Base-by-base conservation (phyloP, 2,797 vertebrate genomes). In the Lateolabrax maculatus region DNA sequence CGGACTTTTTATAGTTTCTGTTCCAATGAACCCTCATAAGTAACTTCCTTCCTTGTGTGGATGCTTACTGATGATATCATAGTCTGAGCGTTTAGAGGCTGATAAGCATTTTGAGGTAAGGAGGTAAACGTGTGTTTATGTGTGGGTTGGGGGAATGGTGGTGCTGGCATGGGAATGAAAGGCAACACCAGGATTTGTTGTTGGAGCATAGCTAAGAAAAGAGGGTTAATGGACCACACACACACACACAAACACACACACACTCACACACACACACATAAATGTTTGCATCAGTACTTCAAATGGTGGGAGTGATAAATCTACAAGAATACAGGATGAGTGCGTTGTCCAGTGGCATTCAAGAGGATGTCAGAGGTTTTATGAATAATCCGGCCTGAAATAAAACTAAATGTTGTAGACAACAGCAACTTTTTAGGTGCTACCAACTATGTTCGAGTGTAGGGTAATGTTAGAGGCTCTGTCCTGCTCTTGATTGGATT, bases 61-160 rank as follows among this genome's bases (percentile, higher is more conserved):
- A 75, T 39, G 65, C 37, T 80, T 15, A 23, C 25, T 29, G 65
- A 73, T 87, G 84, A 90, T 36, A 74, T 90, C 85, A 91, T 55
- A 46, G 64, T 72, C 61, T 72, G 49, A 60, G 71, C 79, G 76
- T 80, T 77, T 76, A 61, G 31, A 61, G 53, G 39, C 48, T 49
- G 73, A 76, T 71, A 70, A 63, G 46, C 29, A 31, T 56, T 61
- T 49, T 64, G 46, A 68, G 44, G 56, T 49, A 3, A 67, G 19
- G 67, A 16, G 21, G 52, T 55, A 29, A 57, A 51, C 27, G 18
- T 41, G 41, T 77, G 66, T 73, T 57, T 66, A 18, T 34, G 46
- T 53, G 63, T 18, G 29, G 18, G 67, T 65, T 60, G 9, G 48
- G 19, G 44, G 19, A 46, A 6, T n/a, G 44, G 51, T 70, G 44